These are phyloP conservation scores for Phrynocephalus versicolor DNA, from an alignment of 2,113 vertebrate species.

Conservation along the genomic window DNA sequence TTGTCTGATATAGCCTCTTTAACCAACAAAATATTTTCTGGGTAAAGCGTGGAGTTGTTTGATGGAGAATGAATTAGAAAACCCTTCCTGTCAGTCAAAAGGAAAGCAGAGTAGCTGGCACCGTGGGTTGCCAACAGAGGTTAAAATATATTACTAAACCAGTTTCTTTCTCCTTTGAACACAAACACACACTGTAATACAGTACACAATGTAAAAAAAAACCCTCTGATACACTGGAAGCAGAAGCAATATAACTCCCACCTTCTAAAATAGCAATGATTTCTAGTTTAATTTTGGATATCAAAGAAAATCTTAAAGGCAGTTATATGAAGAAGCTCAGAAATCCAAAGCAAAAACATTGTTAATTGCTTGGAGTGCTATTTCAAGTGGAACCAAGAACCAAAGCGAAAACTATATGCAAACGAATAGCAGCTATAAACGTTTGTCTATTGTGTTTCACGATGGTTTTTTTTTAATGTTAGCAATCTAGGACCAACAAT, in stretches of 20 bases:
- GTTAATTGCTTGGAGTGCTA: background rate
- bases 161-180: background rate
- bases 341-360: background rate
- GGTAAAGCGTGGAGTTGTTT: conserved; percentile 45
- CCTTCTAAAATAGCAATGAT: background rate
- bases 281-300: background rate
- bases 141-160: conserved; percentile 9
- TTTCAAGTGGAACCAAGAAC: background rate
- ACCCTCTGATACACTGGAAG: background rate
- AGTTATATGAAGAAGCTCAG: background rate
- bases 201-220: background rate
- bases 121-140: background rate
- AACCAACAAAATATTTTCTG: conserved; percentile 15
- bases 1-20: conserved; percentile 66
- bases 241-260: background rate
- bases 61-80: conserved; percentile 56
- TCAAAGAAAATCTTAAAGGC: background rate
- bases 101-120: conserved; percentile 35
- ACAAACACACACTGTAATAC: background rate
- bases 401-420: background rate
- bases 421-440: background rate
- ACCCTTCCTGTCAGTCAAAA: conserved; percentile 47
- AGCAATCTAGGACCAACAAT: background rate
- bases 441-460: background rate
- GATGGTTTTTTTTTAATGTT: background rate